Evolutionary conservation across 2,888 invertebrate species (phyloP).

Genomic region (Villa cingulata): DNA sequence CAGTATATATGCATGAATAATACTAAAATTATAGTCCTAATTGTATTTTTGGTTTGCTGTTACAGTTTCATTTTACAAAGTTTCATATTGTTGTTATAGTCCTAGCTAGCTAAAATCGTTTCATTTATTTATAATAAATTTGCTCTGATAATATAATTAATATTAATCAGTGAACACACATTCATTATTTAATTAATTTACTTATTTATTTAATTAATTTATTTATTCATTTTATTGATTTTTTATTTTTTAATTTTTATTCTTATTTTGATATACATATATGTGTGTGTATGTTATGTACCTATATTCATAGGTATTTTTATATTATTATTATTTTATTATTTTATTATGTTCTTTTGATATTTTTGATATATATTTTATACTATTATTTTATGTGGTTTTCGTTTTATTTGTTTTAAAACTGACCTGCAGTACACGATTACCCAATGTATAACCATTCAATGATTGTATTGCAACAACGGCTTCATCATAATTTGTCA

Average conservation of each 20-base stretch:
- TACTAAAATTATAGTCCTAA: no score
- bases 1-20: no score
- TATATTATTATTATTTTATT: conserved; percentile 2
- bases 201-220: neutral
- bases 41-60: no score
- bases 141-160: no score
- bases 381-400: conserved; percentile 36
- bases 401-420: conserved; percentile 90
- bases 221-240: conserved; percentile 3
- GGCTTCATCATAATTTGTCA: conserved; percentile 97
- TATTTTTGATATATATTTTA: conserved; percentile 1
- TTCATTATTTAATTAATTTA: no score
- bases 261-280: conserved; percentile 14
- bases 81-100: no score
- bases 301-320: conserved; percentile 9
- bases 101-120: no score
- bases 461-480: conserved; percentile 91
- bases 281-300: conserved; percentile 10
- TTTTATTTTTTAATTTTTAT: conserved; percentile 4
- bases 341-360: conserved; percentile 15
- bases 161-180: no score
- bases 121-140: no score
- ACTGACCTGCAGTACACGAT: conserved; percentile 92
- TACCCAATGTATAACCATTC: conserved; percentile 90
- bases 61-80: no score